Evolutionary conservation across 2,888 invertebrate species (phyloP).

Genomic region (Eupithecia tripunctaria): DNA sequence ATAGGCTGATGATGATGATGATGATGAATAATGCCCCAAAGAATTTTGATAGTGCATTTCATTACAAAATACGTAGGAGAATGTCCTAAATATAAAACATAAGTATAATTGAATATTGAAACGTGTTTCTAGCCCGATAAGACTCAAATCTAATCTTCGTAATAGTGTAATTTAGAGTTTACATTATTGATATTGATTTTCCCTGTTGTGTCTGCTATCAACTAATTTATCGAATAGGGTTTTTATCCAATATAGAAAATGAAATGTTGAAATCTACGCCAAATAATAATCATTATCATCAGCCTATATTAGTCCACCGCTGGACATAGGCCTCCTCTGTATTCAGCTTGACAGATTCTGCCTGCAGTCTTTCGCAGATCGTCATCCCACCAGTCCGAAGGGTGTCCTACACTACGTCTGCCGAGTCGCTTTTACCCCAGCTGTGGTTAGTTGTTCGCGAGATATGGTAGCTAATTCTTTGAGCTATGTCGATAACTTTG

Average conservation of each 20-base stretch:
- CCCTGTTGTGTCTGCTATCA: constrained; percentile 8
- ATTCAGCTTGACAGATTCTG: too few species aligned
- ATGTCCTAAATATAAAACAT: background rate
- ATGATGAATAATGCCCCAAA: background rate
- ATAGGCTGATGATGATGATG: too few species aligned
- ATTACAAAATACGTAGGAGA: background rate
- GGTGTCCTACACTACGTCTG: too few species aligned
- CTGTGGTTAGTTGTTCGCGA: too few species aligned
- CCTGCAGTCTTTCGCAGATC: too few species aligned
- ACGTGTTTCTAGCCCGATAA: background rate
- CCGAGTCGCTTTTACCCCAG: too few species aligned
- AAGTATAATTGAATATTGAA: background rate
- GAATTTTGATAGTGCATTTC: constrained; percentile 9
- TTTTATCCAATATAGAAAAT: background rate
- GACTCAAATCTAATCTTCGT: constrained; percentile 7
- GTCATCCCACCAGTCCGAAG: too few species aligned
- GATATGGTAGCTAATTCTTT: too few species aligned
- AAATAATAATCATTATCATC: too few species aligned
- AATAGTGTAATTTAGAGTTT: background rate
- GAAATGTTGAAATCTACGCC: background rate
- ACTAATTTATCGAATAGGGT: background rate
- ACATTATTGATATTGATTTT: constrained; percentile 14
- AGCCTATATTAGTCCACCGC: too few species aligned
- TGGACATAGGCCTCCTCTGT: too few species aligned
- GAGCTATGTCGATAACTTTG: too few species aligned